Percentiles rank a stretch among this genome's conserved stretches.
Evolutionary conservation across 2,888 invertebrate species (phyloP).

Genomic region (Luperina nickerlii): DNA sequence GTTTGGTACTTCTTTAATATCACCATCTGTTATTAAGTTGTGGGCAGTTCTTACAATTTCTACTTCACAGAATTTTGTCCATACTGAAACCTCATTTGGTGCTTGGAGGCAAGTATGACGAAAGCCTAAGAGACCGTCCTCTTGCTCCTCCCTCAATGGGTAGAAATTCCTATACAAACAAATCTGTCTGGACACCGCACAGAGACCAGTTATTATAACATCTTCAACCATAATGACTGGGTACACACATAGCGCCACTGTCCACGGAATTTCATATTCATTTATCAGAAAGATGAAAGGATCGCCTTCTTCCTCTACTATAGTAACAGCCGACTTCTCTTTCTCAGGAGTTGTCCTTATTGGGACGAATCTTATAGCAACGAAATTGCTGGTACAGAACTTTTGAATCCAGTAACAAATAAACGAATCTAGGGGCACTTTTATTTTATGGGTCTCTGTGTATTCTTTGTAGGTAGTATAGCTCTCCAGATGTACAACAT

Average conservation of each 20-base stretch:
- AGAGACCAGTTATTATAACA: constrained; percentile 94
- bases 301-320: constrained; percentile 71
- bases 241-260: constrained; percentile 88
- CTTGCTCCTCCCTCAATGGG: constrained; percentile 75
- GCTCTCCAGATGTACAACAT: constrained; percentile 78
- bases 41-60: constrained; percentile 92
- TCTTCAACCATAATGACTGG: constrained; percentile 92
- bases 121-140: constrained; percentile 93
- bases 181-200: constrained; percentile 91
- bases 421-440: constrained; percentile 91
- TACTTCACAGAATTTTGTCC: constrained; percentile 98
- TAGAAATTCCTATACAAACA: constrained; percentile 72
- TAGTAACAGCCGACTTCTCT: constrained; percentile 66
- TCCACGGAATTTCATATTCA: constrained; percentile 84
- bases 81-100: constrained; percentile 95
- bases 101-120: constrained; percentile 94
- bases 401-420: constrained; percentile 91
- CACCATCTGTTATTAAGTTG: constrained; percentile 74
- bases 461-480: constrained; percentile 71
- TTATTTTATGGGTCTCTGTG: constrained; percentile 66
- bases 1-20: constrained; percentile 89
- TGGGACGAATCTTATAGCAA: constrained; percentile 85
- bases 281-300: constrained; percentile 74
- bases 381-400: constrained; percentile 87
- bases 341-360: constrained; percentile 66